Conservation (phyloP, 2,113 vertebrate genomes). For the Mirza zaza region DNA sequence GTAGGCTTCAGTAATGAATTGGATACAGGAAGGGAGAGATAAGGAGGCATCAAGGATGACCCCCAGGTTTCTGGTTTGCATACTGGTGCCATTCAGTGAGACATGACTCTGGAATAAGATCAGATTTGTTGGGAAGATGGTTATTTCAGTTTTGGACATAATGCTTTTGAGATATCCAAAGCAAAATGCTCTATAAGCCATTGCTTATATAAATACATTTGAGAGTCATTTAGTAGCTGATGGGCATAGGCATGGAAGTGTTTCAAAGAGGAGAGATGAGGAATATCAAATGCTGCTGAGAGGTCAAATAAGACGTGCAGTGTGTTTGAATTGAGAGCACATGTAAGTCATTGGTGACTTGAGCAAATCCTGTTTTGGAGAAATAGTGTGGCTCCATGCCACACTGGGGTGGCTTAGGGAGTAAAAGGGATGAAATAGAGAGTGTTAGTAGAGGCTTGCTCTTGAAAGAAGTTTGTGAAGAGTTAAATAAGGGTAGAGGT, state of each 20-base stretch:
- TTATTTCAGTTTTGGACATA: not conserved
- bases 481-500: not conserved
- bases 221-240: not conserved
- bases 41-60: not conserved
- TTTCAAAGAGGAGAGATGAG: not conserved
- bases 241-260: not conserved
- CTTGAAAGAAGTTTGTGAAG: not conserved
- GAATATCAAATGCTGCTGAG: not conserved
- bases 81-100: not conserved
- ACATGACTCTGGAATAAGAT: not conserved
- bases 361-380: not conserved
- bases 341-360: not conserved
- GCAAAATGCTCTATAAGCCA: not conserved
- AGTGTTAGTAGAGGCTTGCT: not conserved
- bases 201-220: not conserved
- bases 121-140: not conserved
- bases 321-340: not conserved
- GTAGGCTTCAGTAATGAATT: not conserved
- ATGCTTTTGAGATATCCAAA: not conserved
- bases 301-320: not conserved
- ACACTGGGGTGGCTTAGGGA: not conserved
- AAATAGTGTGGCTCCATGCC: not conserved
- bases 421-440: not conserved
- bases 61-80: not conserved
- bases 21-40: not conserved